phyloP scores from a whole-genome alignment of 2,888 invertebrate species.

The Uloborus plumipes region DNA sequence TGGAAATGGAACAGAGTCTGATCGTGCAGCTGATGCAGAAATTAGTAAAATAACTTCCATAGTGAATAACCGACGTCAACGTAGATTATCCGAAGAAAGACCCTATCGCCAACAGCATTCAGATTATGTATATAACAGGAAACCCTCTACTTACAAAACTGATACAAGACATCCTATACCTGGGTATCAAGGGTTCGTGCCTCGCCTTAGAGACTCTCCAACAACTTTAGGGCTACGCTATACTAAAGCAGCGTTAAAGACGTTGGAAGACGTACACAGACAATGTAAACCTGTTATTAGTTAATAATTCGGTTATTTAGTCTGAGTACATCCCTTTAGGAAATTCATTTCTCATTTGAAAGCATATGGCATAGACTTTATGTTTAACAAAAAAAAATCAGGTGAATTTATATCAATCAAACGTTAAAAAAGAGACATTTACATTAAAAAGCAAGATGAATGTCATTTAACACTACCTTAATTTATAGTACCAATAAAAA shows the following conservation, averaged over 20 bases:
- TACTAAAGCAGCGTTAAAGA: constrained; percentile 58
- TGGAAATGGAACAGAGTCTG: constrained; percentile 11
- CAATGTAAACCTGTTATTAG: no score
- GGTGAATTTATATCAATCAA: no score
- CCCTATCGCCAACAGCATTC: constrained; percentile 39
- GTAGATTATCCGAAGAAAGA: constrained; percentile 27
- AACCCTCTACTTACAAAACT: constrained; percentile 53
- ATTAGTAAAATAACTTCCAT: neutral
- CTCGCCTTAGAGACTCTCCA: constrained; percentile 52
- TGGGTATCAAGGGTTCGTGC: constrained; percentile 59
- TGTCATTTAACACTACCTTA: no score
- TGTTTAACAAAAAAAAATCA: no score
- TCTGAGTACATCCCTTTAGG: no score
- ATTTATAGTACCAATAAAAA: no score
- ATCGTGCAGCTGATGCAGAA: neutral
- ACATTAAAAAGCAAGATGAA: no score
- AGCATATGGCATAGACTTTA: no score
- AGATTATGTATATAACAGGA: constrained; percentile 36
- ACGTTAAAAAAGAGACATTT: no score
- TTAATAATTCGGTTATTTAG: no score
- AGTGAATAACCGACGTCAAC: constrained; percentile 29
- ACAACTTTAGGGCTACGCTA: constrained; percentile 58
- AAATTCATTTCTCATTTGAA: no score
- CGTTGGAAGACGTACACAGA: constrained; percentile 57
- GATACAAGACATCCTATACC: constrained; percentile 57